Evolutionary conservation across 2,797 vertebrate species (phyloP), one percentile per base, ranked within the genome.

Genomic region (Prunella strophiata): DNA sequence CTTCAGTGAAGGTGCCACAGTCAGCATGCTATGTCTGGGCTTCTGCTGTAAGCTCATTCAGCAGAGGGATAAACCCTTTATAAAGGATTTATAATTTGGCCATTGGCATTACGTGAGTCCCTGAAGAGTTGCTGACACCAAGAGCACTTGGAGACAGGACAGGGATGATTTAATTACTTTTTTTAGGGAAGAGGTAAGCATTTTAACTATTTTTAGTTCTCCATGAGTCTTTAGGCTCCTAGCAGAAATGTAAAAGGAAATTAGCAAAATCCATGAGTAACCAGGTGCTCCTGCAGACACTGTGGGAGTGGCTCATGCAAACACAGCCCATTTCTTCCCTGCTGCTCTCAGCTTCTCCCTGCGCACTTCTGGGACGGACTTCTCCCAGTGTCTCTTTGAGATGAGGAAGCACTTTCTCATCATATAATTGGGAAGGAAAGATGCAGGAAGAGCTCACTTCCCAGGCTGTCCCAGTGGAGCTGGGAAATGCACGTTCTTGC

Each of bases 291-390:
- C 36, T 47, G 67, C 51, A 91, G 62, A 29, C 3, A 4, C 22
- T 0, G 0, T 3, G 1, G 58, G 51, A 78, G 45, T 2, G 3
- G 52, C 13, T 22, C 25, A 8, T 1, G 9, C 42, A 52, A 47
- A 67, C 21, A 62, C 30, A 58, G 40, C 36, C 6, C 1, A 21
- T 21, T 66, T 63, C 57, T 85, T 65, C 29, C 30, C 77, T 61
- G 47, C 45, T 10, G 45, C 45, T 72, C 66, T 65, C 67, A 42
- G 50, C 43, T 61, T 68, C 73, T 32, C 63, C 40, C 36, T 54
- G 61, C 2, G 2, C 40, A 48, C 45, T n/a, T 34, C 4, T 22
- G 2, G 52, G 75, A 72, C 1, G 1, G 59, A 40, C 55, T 81
- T 76, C 40, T 70, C 65, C 29, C 22, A 42, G 16, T 6, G 4